Evolutionary conservation across 2,113 vertebrate genomes (phyloP).

Genomic region (Chloebia gouldiae): DNA sequence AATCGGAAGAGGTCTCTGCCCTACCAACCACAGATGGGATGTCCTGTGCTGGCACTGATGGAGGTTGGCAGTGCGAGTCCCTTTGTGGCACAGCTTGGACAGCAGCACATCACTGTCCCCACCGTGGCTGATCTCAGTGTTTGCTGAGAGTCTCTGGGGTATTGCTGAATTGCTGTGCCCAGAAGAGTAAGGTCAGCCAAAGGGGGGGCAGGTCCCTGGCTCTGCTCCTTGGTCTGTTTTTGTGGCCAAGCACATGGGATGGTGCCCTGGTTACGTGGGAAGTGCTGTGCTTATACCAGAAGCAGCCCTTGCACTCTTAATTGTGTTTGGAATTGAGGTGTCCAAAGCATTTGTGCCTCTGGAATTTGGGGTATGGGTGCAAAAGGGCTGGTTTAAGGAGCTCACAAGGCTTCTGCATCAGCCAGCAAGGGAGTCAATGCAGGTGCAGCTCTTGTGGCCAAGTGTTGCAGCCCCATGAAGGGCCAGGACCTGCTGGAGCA

Average conservation of each 20-base stretch:
- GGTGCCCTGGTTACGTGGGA: neutral
- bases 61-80: neutral
- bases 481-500: neutral
- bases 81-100: rapidly evolving
- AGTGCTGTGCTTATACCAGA: neutral
- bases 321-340: neutral
- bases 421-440: neutral
- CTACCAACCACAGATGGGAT: rapidly evolving
- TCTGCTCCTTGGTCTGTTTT: neutral
- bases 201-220: neutral
- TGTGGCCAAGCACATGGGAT: neutral
- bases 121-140: rapidly evolving
- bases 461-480: rapidly evolving
- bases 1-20: neutral
- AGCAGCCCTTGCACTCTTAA: neutral
- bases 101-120: neutral
- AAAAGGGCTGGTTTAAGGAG: neutral
- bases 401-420: neutral
- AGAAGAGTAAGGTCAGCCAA: neutral
- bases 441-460: neutral
- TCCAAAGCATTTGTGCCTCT: neutral
- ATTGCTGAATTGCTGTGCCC: neutral
- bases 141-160: neutral
- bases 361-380: neutral
- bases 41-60: neutral